These are phyloP conservation scores for Pyrgus malvae DNA, from an alignment of 2,888 invertebrate species.

Conservation along the genomic window DNA sequence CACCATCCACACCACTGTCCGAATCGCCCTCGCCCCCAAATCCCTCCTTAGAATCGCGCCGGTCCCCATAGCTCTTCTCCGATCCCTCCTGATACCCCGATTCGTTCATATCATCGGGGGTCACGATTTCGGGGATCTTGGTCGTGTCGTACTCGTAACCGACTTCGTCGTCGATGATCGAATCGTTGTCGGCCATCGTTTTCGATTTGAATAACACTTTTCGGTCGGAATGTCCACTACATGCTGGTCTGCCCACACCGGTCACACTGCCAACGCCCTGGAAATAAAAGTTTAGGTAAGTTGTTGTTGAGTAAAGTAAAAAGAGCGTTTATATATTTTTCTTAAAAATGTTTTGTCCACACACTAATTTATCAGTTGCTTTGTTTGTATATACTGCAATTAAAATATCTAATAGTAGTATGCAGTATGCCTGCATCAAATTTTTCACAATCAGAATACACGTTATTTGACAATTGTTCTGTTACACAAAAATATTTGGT, in stretches of 20 bases:
- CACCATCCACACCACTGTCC: slow-evolving; percentile 82
- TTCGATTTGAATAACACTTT: slow-evolving; percentile 36
- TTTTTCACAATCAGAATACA: too few relatives aligned
- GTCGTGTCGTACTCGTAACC: slow-evolving; percentile 65
- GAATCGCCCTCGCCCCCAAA: slow-evolving; percentile 72
- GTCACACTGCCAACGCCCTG: slow-evolving; percentile 65
- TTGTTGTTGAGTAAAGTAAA: not conserved
- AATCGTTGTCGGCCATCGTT: slow-evolving; percentile 65
- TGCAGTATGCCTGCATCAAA: too few relatives aligned
- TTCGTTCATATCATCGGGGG: slow-evolving; percentile 74
- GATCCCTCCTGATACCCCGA: slow-evolving; percentile 75
- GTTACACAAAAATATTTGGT: too few relatives aligned
- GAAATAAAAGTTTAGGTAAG: slow-evolving; percentile 42
- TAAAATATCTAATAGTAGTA: too few relatives aligned
- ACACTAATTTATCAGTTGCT: too few relatives aligned
- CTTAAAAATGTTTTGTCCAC: too few relatives aligned
- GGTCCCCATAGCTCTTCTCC: slow-evolving; percentile 69
- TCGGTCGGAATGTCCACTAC: slow-evolving; percentile 61
- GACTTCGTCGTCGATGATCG: slow-evolving; percentile 64
- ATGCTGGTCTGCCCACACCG: slow-evolving; percentile 59
- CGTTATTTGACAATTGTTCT: too few relatives aligned
- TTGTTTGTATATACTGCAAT: too few relatives aligned
- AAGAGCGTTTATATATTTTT: too few relatives aligned
- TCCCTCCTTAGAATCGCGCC: slow-evolving; percentile 72
- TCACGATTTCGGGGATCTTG: slow-evolving; percentile 72